phyloP scores from a whole-genome alignment of 2,888 invertebrate species.

The Pseudanteris insignis region DNA sequence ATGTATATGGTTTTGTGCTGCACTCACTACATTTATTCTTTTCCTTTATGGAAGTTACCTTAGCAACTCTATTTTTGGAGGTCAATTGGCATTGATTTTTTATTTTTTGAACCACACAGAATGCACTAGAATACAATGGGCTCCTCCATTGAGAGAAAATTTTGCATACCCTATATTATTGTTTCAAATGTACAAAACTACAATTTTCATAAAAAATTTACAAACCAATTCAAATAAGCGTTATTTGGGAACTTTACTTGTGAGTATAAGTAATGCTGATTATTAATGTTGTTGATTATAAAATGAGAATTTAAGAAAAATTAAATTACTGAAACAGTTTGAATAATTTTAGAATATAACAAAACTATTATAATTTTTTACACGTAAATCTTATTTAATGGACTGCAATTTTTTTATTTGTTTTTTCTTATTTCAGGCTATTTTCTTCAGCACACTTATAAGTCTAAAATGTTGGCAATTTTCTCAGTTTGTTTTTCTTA shows the following conservation, averaged over 20 bases:
- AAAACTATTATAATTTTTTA: no score
- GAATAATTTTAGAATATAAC: no score
- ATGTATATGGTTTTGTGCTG: constrained; percentile 78
- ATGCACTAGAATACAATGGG: constrained; percentile 85
- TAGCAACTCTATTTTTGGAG: constrained; percentile 78
- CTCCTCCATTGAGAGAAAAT: constrained; percentile 86
- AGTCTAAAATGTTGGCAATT: constrained; percentile 80
- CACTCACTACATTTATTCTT: constrained; percentile 74
- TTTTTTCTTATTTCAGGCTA: constrained; percentile 56
- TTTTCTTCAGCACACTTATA: constrained; percentile 53
- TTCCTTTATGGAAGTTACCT: constrained; percentile 76
- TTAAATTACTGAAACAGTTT: no score
- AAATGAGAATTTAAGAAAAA: no score
- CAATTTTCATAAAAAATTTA: constrained; percentile 55
- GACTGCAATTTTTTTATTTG: no score
- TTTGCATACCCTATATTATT: constrained; percentile 84
- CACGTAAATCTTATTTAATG: no score
- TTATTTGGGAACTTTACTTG: constrained; percentile 44
- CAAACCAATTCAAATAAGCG: constrained; percentile 41
- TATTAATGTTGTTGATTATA: no score
- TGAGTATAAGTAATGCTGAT: constrained; percentile 29
- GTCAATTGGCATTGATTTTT: constrained; percentile 74
- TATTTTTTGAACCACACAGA: constrained; percentile 87
- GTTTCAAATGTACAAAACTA: constrained; percentile 76
- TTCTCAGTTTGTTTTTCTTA: constrained; percentile 82